phyloP scores from a whole-genome alignment of 2,113 vertebrate genomes.

The Zapornia atra region DNA sequence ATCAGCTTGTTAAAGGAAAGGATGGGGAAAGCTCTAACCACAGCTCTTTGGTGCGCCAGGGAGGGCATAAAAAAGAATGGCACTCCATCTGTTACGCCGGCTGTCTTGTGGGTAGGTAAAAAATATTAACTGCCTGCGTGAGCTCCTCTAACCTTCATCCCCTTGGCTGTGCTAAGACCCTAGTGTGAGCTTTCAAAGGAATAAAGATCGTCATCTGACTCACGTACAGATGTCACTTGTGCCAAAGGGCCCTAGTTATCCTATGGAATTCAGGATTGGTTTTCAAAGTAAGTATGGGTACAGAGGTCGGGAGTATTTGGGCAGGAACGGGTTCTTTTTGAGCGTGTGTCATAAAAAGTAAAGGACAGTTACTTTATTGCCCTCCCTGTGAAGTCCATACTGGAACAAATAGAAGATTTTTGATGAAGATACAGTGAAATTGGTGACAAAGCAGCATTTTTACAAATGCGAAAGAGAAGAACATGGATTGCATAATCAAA shows the following conservation, averaged over 20 bases:
- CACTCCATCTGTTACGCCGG: neutral
- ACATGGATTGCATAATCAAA: slow-evolving; percentile 41
- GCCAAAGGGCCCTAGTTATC: neutral
- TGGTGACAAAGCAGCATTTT: slow-evolving; percentile 21
- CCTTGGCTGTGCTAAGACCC: neutral
- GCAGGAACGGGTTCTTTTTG: neutral
- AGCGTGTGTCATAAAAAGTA: neutral
- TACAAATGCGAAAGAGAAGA: neutral
- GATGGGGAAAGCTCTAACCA: neutral
- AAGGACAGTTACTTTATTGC: neutral
- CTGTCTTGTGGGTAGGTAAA: neutral
- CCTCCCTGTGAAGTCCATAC: neutral
- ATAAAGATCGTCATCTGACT: neutral
- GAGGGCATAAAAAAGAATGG: neutral
- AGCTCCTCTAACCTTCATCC: neutral
- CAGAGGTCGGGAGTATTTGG: neutral
- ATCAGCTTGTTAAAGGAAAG: neutral
- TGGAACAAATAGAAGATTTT: neutral
- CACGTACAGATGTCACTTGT: neutral
- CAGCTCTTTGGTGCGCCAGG: neutral
- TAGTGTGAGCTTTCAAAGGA: neutral
- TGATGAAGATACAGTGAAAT: neutral
- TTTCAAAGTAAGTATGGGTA: neutral
- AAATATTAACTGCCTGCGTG: fast-evolving
- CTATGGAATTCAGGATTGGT: neutral